Conservation (phyloP, 2,888 invertebrate genomes). For the Tenodera sinensis region DNA sequence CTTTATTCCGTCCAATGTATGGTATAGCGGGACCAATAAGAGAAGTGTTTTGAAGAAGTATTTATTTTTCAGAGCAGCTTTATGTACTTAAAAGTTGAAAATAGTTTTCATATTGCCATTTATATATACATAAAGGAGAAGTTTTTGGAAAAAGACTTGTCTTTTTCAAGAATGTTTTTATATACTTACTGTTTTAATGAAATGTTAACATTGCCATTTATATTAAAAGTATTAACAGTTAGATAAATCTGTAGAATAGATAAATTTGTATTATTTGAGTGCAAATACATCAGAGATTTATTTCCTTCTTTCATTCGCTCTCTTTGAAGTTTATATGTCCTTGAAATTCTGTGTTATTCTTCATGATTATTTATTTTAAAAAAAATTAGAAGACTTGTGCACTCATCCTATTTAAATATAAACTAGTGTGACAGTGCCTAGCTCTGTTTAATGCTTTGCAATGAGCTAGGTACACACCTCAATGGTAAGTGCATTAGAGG, state of each 20-base stretch:
- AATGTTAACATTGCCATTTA: not conserved
- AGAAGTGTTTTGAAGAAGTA: not conserved
- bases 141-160: not conserved
- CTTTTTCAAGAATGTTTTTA: not conserved
- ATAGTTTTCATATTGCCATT: not conserved
- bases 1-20: not conserved
- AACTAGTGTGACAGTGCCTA: not conserved
- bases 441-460: too few relatives aligned
- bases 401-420: not conserved
- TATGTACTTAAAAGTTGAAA: not conserved
- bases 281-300: not conserved
- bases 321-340: not conserved
- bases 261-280: not conserved
- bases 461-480: not conserved
- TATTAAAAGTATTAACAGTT: not conserved
- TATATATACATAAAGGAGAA: not conserved
- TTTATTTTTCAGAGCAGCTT: not conserved
- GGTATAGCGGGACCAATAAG: not conserved
- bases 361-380: not conserved
- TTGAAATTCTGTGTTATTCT: not conserved
- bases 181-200: not conserved
- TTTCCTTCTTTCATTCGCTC: not conserved
- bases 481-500: not conserved
- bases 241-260: not conserved
- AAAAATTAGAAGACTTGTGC: not conserved